These are phyloP conservation scores for Hoplostethus mediterraneus DNA, from an alignment of 2,797 vertebrate genomes.

Conservation along the genomic window DNA sequence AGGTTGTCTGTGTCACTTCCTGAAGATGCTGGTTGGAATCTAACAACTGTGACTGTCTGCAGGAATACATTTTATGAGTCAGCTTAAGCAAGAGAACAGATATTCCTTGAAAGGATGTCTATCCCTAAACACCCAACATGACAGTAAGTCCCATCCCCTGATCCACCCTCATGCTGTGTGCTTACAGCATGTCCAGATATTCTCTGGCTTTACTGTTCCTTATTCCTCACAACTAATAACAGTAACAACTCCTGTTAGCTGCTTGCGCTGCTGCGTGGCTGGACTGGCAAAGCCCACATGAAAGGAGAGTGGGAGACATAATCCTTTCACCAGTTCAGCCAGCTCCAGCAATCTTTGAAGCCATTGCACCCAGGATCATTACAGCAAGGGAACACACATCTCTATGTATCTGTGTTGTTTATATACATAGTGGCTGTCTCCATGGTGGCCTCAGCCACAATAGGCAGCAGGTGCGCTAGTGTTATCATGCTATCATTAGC, in stretches of 20 bases:
- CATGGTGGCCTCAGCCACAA: conserved; percentile 33
- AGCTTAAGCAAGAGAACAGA: conserved; percentile 62
- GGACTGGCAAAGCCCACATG: conserved; percentile 71
- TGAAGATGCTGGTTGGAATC: conserved; percentile 47
- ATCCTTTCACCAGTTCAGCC: conserved; percentile 73
- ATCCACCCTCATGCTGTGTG: conserved; percentile 58
- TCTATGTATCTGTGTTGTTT: conserved; percentile 41
- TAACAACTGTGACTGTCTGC: conserved; percentile 41
- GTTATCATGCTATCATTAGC: conserved; percentile 63
- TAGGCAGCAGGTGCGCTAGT: conserved; percentile 32
- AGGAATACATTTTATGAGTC: conserved; percentile 56
- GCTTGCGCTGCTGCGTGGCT: conserved; percentile 57
- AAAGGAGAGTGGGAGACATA: conserved; percentile 70
- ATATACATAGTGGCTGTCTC: conserved; percentile 34
- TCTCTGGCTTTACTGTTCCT: conserved; percentile 64
- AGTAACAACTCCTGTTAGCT: conserved; percentile 70
- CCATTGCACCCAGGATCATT: conserved; percentile 66
- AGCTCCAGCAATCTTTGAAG: conserved; percentile 69
- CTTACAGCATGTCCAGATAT: conserved; percentile 67
- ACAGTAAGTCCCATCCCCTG: conserved; percentile 65
- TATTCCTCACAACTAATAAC: conserved; percentile 82
- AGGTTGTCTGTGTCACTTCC: conserved; percentile 64
- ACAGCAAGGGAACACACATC: conserved; percentile 53
- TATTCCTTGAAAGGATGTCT: conserved; percentile 70
- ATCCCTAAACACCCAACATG: conserved; percentile 68